These are phyloP conservation scores for Cacatua alba DNA, from an alignment of 2,113 vertebrate genomes.

Conservation along the genomic window DNA sequence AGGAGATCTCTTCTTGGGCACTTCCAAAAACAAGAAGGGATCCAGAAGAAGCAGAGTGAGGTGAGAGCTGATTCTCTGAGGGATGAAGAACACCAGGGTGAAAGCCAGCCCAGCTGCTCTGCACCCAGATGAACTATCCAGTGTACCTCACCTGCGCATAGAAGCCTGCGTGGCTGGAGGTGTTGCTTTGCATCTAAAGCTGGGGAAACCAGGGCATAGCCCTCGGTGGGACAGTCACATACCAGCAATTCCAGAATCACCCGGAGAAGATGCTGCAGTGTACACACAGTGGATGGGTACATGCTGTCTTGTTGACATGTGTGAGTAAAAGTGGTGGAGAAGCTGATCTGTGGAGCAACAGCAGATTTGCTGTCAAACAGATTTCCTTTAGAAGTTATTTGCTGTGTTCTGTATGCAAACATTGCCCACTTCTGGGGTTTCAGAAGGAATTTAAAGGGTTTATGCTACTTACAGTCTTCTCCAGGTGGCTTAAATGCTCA, in stretches of 20 bases:
- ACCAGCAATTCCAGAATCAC: background rate
- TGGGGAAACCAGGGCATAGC: background rate
- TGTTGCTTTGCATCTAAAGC: background rate
- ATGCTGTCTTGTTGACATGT: fast-evolving
- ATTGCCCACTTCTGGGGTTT: background rate
- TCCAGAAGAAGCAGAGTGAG: fast-evolving
- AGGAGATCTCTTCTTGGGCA: background rate
- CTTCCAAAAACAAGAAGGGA: background rate
- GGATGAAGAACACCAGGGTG: background rate
- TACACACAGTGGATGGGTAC: fast-evolving
- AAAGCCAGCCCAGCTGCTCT: background rate
- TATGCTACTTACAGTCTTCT: background rate
- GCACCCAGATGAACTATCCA: background rate
- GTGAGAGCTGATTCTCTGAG: background rate
- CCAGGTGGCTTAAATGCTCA: background rate
- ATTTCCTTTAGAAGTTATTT: background rate
- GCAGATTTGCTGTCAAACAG: background rate
- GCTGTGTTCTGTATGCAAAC: background rate
- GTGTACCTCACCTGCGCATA: background rate
- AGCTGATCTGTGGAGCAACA: background rate
- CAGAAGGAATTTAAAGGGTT: background rate
- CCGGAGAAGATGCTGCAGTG: background rate
- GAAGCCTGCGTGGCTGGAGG: fast-evolving
- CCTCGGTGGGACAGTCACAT: fast-evolving
- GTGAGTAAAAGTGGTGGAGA: background rate